These are phyloP conservation scores for Schizotus pectinicornis DNA, from an alignment of 2,888 invertebrate genomes.

Conservation along the genomic window DNA sequence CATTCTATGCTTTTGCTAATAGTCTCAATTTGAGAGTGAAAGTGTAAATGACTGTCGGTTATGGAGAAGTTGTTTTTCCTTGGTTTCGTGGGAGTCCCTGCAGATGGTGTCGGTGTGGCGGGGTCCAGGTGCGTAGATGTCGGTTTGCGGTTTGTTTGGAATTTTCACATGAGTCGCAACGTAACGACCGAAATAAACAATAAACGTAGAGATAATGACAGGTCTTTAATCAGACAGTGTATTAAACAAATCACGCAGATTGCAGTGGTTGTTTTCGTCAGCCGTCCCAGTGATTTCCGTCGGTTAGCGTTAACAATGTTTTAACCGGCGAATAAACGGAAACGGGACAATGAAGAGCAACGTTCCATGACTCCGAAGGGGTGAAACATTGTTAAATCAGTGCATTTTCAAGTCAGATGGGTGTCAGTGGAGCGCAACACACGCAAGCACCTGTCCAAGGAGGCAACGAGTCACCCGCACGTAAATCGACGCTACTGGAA, in stretches of 20 bases:
- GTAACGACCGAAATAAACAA: slow-evolving; percentile 35
- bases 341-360: slow-evolving; percentile 49
- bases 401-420: slow-evolving; percentile 39
- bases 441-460: slow-evolving; percentile 31
- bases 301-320: slow-evolving; percentile 46
- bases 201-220: slow-evolving; percentile 35
- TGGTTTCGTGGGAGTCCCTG: too few species aligned
- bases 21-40: too few species aligned
- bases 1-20: too few species aligned
- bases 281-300: slow-evolving; percentile 49
- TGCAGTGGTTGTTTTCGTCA: slow-evolving; percentile 37
- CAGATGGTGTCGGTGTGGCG: not conserved
- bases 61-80: too few species aligned
- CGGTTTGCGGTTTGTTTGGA: slow-evolving; percentile 7
- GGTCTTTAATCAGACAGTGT: slow-evolving; percentile 34
- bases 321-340: slow-evolving; percentile 45
- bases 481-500: slow-evolving; percentile 22
- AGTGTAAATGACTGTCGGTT: too few species aligned
- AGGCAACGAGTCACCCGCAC: slow-evolving; percentile 16
- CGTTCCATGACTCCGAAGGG: slow-evolving; percentile 50
- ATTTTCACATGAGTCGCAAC: slow-evolving; percentile 20
- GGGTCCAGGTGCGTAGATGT: slow-evolving; percentile 1
- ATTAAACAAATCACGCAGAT: slow-evolving; percentile 45
- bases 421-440: slow-evolving; percentile 29
- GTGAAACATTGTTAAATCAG: slow-evolving; percentile 48